These are phyloP conservation scores for Tetragnatha montana DNA, from an alignment of 2,888 invertebrate species.

Conservation along the genomic window DNA sequence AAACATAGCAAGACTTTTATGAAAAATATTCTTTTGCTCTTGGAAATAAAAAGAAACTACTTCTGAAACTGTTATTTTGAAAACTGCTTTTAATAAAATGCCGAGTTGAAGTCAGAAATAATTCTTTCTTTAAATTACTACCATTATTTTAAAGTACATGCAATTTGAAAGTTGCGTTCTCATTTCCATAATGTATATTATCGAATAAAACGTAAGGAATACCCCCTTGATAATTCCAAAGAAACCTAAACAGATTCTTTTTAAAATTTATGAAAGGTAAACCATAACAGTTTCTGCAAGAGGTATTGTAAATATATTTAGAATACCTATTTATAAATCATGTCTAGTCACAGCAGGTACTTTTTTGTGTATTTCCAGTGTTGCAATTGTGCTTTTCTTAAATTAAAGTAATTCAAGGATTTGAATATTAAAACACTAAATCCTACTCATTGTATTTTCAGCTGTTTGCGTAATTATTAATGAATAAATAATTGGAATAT, in stretches of 20 bases:
- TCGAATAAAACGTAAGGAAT: neutral
- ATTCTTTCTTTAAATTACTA: neutral
- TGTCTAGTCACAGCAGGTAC: no score
- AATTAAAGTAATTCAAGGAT: no score
- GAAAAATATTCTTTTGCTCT: neutral
- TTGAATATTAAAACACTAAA: no score
- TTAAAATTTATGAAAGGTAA: neutral
- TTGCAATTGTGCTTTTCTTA: no score
- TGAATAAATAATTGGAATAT: no score
- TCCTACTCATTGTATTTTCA: no score
- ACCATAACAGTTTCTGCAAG: neutral
- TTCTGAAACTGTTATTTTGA: neutral
- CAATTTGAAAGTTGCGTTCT: neutral
- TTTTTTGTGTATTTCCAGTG: no score
- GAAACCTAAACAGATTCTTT: neutral
- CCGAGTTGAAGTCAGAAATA: neutral
- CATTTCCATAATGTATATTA: neutral
- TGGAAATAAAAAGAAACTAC: neutral
- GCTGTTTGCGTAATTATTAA: no score
- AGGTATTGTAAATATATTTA: no score
- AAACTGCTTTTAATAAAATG: neutral
- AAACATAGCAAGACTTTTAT: neutral
- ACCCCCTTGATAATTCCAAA: neutral
- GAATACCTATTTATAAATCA: no score
- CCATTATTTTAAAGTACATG: neutral